phyloP scores from a whole-genome alignment of 1,140 invertebrate genomes.

The Ooceraea biroi region DNA sequence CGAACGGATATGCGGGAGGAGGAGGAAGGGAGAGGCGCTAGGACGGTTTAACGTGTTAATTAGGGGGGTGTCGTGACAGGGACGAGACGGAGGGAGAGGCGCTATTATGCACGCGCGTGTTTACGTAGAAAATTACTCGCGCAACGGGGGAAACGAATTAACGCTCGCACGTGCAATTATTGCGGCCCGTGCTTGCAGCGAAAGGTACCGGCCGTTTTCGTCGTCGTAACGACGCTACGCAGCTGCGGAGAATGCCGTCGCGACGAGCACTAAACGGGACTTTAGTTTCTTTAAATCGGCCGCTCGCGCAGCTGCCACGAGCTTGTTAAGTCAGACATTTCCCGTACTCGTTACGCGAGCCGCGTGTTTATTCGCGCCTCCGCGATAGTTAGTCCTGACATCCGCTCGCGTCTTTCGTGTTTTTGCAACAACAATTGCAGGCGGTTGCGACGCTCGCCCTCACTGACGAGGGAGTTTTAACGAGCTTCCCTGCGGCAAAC shows the following conservation, averaged over 20 bases:
- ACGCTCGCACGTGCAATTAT: constrained; percentile 55
- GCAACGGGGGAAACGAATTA: constrained; percentile 50
- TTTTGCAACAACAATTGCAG: background rate
- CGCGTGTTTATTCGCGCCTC: background rate
- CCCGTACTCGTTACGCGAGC: no score
- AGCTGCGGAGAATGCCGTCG: constrained; percentile 12
- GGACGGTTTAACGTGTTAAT: constrained; percentile 64
- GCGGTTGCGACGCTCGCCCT: no score
- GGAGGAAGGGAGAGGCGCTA: constrained; percentile 50
- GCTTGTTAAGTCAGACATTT: constrained; percentile 19
- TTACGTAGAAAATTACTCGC: constrained; percentile 64
- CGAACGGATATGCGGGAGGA: no score
- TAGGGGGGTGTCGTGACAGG: constrained; percentile 10
- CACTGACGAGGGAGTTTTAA: constrained; percentile 25
- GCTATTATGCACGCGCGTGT: constrained; percentile 57
- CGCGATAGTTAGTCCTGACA: background rate
- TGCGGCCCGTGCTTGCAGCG: constrained; percentile 37
- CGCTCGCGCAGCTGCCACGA: background rate
- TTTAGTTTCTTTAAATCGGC: constrained; percentile 51
- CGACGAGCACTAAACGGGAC: constrained; percentile 41
- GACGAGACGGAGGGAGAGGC: background rate
- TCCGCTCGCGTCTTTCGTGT: no score
- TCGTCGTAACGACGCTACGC: background rate
- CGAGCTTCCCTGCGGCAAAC: constrained; percentile 1
- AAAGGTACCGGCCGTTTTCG: constrained; percentile 30